phyloP scores from a whole-genome alignment of 1,140 invertebrate genomes.

The Muscidifurax raptorellus region DNA sequence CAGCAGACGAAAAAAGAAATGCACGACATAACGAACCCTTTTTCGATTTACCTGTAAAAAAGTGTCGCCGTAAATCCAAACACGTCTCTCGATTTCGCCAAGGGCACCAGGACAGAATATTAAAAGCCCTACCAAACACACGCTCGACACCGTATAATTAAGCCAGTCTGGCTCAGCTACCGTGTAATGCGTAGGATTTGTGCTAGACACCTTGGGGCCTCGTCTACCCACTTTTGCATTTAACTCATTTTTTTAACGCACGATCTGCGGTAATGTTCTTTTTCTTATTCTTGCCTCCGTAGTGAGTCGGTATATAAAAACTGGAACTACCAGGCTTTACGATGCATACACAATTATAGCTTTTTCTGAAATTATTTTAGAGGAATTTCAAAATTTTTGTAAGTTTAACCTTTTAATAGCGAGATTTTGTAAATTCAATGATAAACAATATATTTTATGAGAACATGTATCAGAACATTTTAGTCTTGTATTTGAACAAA shows the following conservation, averaged over 20 bases:
- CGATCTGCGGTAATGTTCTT: background rate
- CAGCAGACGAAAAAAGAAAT: background rate
- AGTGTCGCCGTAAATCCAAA: conserved; percentile 7
- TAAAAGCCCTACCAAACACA: background rate
- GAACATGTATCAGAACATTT: too few relatives aligned
- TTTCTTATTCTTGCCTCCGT: background rate
- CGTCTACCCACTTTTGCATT: background rate
- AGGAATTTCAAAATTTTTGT: too few relatives aligned
- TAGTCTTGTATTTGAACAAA: too few relatives aligned
- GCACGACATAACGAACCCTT: background rate
- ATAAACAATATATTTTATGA: too few relatives aligned
- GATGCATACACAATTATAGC: too few relatives aligned
- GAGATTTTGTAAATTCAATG: too few relatives aligned
- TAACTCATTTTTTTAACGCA: background rate
- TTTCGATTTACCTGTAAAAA: background rate
- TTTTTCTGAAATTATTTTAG: too few relatives aligned
- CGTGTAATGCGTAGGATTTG: background rate
- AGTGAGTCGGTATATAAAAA: background rate
- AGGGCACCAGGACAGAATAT: background rate
- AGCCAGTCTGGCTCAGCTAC: background rate
- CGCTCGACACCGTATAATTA: background rate
- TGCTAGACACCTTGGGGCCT: conserved; percentile 5
- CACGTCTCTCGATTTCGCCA: background rate
- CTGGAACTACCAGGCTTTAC: background rate
- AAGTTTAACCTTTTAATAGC: too few relatives aligned